Evolutionary conservation across 2,797 vertebrate genomes (phyloP), one percentile per base, ranked within the genome.

Genomic region (Notolabrus celidotus): DNA sequence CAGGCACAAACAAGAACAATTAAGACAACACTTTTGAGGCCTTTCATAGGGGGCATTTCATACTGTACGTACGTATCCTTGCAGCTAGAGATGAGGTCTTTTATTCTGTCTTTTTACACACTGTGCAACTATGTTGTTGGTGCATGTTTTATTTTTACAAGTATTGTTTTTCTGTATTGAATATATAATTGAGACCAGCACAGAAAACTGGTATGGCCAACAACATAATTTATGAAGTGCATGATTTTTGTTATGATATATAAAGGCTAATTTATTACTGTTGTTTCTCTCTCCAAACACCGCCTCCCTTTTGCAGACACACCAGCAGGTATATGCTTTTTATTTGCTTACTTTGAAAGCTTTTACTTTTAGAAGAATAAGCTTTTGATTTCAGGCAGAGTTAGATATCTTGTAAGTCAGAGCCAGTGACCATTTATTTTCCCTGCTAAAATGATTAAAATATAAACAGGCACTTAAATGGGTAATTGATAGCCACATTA

Each of bases 311-410:
- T 75, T 65, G 51, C 82, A 94, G 94, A 94, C 23, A n/a, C 67
- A 22, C 77, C 51, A 36, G 91, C 92, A 93, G 94, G 94, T 95
- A 93, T 34, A 50, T 15, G 1, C 10, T 46, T 46, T 46, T 65
- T 67, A 27, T 58, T 50, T 56, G 7, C n/a, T 59, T 41, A 41
- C 20, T 64, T 23, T 23, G 46, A 53, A 31, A 47, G 15, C 16
- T 10, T 27, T n/a, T n/a, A n/a, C n/a, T n/a, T n/a, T n/a, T n/a
- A n/a, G n/a, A n/a, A n/a, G n/a, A n/a, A n/a, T n/a, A n/a, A n/a
- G n/a, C n/a, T n/a, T n/a, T n/a, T n/a, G n/a, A n/a, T n/a, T n/a
- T n/a, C n/a, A n/a, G n/a, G n/a, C n/a, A n/a, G n/a, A n/a, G n/a
- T n/a, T n/a, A n/a, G n/a, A n/a, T n/a, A n/a, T n/a, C n/a, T 54